These are phyloP conservation scores for Mechanitis mazaeus DNA, from an alignment of 2,888 invertebrate genomes.

Conservation along the genomic window DNA sequence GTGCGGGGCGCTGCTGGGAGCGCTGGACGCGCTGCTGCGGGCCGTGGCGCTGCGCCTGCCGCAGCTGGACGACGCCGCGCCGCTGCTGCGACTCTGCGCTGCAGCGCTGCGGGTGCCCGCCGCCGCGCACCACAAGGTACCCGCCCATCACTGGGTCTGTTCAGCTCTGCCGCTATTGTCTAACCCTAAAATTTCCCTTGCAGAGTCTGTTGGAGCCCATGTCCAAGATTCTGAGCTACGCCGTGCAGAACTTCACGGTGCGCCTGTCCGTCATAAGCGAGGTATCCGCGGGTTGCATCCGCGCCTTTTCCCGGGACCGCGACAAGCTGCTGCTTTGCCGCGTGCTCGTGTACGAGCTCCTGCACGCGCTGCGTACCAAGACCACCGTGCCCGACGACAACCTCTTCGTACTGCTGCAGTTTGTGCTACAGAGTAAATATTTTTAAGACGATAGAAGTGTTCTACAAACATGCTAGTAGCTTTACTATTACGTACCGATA, in stretches of 20 bases:
- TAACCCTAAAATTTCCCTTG: constrained; percentile 29
- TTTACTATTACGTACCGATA: too few relatives aligned
- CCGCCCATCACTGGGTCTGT: neutral
- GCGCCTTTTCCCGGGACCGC: constrained; percentile 93
- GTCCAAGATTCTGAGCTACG: constrained; percentile 94
- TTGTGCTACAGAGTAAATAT: constrained; percentile 83
- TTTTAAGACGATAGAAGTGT: neutral
- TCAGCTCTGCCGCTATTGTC: too few relatives aligned
- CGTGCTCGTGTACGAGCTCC: constrained; percentile 94
- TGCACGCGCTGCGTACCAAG: constrained; percentile 97
- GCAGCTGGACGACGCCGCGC: constrained; percentile 82
- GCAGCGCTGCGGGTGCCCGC: constrained; percentile 90
- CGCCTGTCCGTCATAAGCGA: constrained; percentile 89
- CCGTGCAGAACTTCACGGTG: constrained; percentile 92
- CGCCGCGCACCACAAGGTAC: constrained; percentile 60
- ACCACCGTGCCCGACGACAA: constrained; percentile 96
- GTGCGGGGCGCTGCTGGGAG: constrained; percentile 85
- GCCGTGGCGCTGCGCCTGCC: constrained; percentile 82
- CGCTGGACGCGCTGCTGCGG: constrained; percentile 91
- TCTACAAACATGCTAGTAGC: too few relatives aligned
- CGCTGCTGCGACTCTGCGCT: constrained; percentile 85
- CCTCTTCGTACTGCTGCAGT: constrained; percentile 91
- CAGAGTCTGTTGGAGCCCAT: constrained; percentile 94
- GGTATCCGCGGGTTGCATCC: constrained; percentile 91
- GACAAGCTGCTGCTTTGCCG: constrained; percentile 95